A percentile compares a stretch with the other conserved stretches of the same genome.
These are phyloP conservation scores for Hirudinaria manillensis DNA, from an alignment of 2,888 invertebrate species.

Conservation along the genomic window DNA sequence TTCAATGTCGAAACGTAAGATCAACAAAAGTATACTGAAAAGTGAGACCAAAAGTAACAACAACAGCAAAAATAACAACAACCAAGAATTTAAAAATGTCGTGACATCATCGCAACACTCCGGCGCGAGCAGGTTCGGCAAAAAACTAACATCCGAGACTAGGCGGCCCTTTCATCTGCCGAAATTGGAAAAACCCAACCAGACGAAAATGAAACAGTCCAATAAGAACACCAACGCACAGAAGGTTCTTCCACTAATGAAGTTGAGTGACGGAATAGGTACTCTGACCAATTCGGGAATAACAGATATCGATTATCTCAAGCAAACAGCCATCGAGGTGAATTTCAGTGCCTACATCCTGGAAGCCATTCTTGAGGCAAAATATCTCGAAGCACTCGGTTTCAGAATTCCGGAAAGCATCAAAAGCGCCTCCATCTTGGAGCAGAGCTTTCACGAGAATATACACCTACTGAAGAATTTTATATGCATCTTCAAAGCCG, in stretches of 20 bases:
- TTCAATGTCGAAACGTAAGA: too few species aligned
- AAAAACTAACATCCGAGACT: neutral
- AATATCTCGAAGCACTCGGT: slow-evolving; percentile 56
- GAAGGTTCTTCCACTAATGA: neutral
- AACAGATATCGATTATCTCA: slow-evolving; percentile 18
- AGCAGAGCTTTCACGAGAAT: slow-evolving; percentile 54
- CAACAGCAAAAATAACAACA: neutral
- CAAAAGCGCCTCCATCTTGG: slow-evolving; percentile 55
- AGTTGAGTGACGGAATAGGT: neutral
- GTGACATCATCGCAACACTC: too few species aligned
- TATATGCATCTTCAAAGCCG: slow-evolving; percentile 57
- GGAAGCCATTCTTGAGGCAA: slow-evolving; percentile 56
- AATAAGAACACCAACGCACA: neutral
- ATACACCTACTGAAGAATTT: slow-evolving; percentile 53
- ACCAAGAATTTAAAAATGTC: too few species aligned
- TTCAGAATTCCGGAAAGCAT: slow-evolving; percentile 55
- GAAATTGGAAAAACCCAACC: neutral
- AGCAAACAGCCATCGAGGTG: slow-evolving; percentile 47
- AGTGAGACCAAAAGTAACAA: neutral
- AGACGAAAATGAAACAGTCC: neutral
- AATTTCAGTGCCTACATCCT: slow-evolving; percentile 55
- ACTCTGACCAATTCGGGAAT: neutral
- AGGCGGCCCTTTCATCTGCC: neutral
- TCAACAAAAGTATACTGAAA: too few species aligned
- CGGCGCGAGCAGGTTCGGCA: too few species aligned